Base-by-base conservation (phyloP, 2,113 vertebrate species). In the Indicator indicator region DNA sequence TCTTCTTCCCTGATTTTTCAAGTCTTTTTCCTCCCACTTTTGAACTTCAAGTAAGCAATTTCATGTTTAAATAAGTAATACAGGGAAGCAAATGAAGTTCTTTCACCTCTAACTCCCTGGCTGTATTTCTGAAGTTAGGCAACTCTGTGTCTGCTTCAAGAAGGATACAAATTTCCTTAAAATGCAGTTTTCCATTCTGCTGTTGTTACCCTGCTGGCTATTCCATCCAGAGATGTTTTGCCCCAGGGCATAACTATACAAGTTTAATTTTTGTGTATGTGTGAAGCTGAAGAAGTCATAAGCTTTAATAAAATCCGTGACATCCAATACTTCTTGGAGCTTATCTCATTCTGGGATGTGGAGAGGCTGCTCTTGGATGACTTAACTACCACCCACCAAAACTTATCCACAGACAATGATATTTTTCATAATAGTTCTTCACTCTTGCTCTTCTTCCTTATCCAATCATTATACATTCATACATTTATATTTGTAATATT, bases 181-280 rank as follows among this genome's bases (percentile, higher is more conserved):
- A 92, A 80, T 33, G 21, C 21, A 76, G 11, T 38, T 56, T 48
- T 58, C 24, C n/a, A 32, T 82, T 72, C 23, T 88, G 19, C 5
- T 75, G 0, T 16, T 46, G 21, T 56, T 58, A 75, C 27, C 52
- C 18, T 11, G 17, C 8, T 75, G 28, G 16, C 20, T 71, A 11
- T 27, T 78, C 71, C 38, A 72, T 18, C 18, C 21, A 69, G 40
- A 44, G 5, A 14, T 33, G 21, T 65, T 93, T 73, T 79, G 10
- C 17, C 28, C 12, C 38, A 8, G 10, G 23, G 9, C n/a, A 54
- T 16, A 85, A 48, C 21, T 69, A 16, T 15, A 26, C 48, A 7
- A 4, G 9, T 90, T 85, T 88, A 58, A 75, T 65, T 88, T 86
- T 52, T 13, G 4, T 2, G 0, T 0, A 0, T 26, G 10, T 24